Evolutionary conservation across 2,888 invertebrate genomes (phyloP).

Genomic region (Epistrophella euchroma): DNA sequence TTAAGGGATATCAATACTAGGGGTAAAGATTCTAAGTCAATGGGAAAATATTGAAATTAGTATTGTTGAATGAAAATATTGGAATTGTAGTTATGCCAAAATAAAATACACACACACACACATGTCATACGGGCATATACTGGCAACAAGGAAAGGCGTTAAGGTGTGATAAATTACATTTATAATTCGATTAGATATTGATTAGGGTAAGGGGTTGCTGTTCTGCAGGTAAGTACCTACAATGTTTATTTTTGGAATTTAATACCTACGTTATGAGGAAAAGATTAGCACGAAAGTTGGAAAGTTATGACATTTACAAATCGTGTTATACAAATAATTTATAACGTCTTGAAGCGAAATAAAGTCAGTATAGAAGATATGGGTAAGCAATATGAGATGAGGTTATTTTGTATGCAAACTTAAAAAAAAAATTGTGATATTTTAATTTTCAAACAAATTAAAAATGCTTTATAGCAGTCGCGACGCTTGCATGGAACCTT

Average conservation of each 20-base stretch:
- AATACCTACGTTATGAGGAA: neutral
- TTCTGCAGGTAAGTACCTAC: neutral
- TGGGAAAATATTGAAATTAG: conserved; percentile 49
- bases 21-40: conserved; percentile 18
- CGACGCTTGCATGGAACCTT: too few species aligned
- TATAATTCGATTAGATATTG: conserved; percentile 53
- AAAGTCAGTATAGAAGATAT: too few species aligned
- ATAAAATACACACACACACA: neutral
- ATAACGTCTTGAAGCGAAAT: neutral
- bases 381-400: neutral
- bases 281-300: conserved; percentile 16
- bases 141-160: neutral
- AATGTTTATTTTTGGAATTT: conserved; percentile 4
- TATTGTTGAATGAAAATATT: conserved; percentile 1
- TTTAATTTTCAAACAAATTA: neutral
- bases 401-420: neutral
- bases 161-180: conserved; percentile 41
- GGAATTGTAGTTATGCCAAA: neutral
- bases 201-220: conserved; percentile 3
- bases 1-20: conserved; percentile 27
- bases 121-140: neutral
- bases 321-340: neutral
- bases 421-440: neutral
- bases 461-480: too few species aligned
- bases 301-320: conserved; percentile 38